These are phyloP conservation scores for Oopsacas minuta DNA, from an alignment of 37 sponge, comb jelly and placozoan species.

Conservation along the genomic window DNA sequence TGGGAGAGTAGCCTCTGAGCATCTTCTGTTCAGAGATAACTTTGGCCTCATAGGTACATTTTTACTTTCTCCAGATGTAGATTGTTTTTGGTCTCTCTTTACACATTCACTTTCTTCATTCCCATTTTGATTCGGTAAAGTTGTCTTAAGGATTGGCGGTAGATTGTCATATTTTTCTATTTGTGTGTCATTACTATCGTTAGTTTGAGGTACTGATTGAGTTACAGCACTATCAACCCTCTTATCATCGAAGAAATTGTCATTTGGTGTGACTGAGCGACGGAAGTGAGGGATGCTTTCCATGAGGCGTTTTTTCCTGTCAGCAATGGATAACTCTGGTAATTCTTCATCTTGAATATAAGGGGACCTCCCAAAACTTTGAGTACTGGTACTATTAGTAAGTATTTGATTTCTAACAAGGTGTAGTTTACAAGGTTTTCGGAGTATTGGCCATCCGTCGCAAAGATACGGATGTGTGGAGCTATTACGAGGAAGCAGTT, in stretches of 20 bases:
- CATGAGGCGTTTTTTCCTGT: neutral
- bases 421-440: neutral
- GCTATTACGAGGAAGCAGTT: neutral
- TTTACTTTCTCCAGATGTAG: neutral
- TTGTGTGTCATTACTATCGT: too few species aligned
- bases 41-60: neutral
- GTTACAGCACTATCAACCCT: too few species aligned
- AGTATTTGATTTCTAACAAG: neutral
- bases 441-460: neutral
- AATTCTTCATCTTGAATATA: neutral
- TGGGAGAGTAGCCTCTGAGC: conserved; percentile 1
- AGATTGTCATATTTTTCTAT: too few species aligned
- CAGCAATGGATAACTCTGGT: neutral
- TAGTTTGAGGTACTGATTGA: too few species aligned
- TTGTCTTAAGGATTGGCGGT: too few species aligned
- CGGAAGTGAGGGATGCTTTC: neutral
- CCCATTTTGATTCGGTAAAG: too few species aligned
- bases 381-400: neutral
- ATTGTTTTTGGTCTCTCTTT: neutral
- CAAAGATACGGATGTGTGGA: neutral
- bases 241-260: neutral
- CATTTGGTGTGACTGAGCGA: neutral
- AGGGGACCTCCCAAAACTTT: neutral
- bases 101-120: too few species aligned
- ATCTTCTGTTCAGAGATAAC: neutral